Evolutionary conservation across 1,140 invertebrate genomes (phyloP).

Genomic region (Drosophila truncata): DNA sequence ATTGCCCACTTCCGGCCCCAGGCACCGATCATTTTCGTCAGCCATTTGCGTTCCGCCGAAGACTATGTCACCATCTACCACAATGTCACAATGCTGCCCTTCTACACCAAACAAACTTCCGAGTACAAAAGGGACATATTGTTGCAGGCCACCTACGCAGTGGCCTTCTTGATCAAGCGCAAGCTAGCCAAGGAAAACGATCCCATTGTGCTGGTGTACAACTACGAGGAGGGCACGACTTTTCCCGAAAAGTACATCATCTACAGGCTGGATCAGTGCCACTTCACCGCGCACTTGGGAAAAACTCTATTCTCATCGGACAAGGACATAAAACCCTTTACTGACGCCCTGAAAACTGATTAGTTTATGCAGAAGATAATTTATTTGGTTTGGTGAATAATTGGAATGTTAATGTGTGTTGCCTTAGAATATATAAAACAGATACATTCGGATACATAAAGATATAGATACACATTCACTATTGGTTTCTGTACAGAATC

Average conservation of each 20-base stretch:
- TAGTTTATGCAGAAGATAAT: constrained; percentile 14
- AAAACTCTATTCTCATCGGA: constrained; percentile 32
- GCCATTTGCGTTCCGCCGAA: constrained; percentile 68
- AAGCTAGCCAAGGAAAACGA: constrained; percentile 46
- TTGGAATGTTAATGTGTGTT: constrained; percentile 40
- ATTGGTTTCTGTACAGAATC: constrained; percentile 24
- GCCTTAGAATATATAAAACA: constrained; percentile 50
- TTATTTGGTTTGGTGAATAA: constrained; percentile 50
- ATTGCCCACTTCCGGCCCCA: constrained; percentile 72
- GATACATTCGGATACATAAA: constrained; percentile 29
- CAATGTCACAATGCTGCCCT: constrained; percentile 72
- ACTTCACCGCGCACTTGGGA: constrained; percentile 57
- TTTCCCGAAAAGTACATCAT: constrained; percentile 75
- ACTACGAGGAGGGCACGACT: constrained; percentile 30
- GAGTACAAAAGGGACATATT: constrained; percentile 43
- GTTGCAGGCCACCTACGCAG: constrained; percentile 51
- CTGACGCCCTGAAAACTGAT: neutral
- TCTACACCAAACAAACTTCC: constrained; percentile 15
- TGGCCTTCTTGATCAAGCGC: constrained; percentile 59
- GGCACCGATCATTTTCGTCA: constrained; percentile 67
- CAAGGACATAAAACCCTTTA: neutral
- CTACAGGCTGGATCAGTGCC: constrained; percentile 53
- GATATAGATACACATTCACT: constrained; percentile 40
- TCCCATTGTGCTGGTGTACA: constrained; percentile 65
- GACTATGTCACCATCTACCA: constrained; percentile 68